phyloP scores from a whole-genome alignment of 2,113 vertebrate genomes.

The Dinomys branickii region DNA sequence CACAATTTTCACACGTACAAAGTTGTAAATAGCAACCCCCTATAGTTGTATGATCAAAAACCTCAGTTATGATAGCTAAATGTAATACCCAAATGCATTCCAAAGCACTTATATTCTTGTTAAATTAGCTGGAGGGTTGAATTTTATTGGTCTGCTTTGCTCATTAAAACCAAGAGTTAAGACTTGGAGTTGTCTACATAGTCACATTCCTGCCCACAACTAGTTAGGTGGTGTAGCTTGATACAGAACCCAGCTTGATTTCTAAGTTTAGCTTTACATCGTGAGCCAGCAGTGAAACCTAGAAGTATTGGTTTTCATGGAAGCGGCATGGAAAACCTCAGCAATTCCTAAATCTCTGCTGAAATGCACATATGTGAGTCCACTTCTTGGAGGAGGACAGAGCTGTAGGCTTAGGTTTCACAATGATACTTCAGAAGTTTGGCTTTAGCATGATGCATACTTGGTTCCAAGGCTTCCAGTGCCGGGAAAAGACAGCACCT shows the following conservation, averaged over 20 bases:
- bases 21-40: not conserved
- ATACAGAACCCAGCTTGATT: constrained; percentile 70
- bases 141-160: constrained; percentile 54
- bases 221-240: constrained; percentile 38
- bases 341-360: constrained; percentile 46
- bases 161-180: constrained; percentile 36
- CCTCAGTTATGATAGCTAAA: not conserved
- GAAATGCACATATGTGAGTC: not conserved
- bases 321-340: constrained; percentile 69
- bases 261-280: constrained; percentile 77
- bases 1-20: not conserved
- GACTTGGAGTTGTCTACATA: constrained; percentile 4
- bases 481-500: constrained; percentile 9
- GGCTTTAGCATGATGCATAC: not conserved
- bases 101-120: constrained; percentile 37
- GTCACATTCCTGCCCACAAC: constrained; percentile 61
- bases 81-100: constrained; percentile 10
- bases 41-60: not conserved
- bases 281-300: constrained; percentile 70
- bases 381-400: not conserved
- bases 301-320: constrained; percentile 78
- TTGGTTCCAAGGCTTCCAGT: constrained; percentile 51
- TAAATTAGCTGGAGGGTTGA: constrained; percentile 32
- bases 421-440: not conserved
- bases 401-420: not conserved